These are phyloP conservation scores for Clarias batrachus DNA, from an alignment of 2,113 vertebrate genomes.

Conservation along the genomic window DNA sequence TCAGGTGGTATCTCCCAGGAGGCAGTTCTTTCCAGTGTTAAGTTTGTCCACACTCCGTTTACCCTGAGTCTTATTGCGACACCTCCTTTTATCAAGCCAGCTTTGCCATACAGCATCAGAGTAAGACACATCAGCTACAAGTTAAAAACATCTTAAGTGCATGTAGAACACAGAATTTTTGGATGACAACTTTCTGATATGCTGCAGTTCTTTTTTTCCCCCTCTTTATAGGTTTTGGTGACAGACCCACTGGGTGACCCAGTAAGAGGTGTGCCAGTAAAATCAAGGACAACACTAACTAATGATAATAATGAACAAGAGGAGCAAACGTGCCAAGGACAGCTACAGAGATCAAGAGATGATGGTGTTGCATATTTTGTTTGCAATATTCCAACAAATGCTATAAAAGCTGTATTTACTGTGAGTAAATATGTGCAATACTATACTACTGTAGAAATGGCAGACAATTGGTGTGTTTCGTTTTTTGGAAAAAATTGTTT, in stretches of 20 bases:
- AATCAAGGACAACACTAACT: constrained; percentile 55
- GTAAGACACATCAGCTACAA: constrained; percentile 61
- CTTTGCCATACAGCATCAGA: constrained; percentile 85
- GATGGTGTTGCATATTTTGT: constrained; percentile 80
- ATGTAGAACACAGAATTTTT: neutral
- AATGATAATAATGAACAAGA: constrained; percentile 33
- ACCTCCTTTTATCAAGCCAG: constrained; percentile 89
- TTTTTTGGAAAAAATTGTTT: too few relatives aligned
- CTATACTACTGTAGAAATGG: neutral
- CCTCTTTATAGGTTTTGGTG: constrained; percentile 79
- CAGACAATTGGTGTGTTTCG: neutral
- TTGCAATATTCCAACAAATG: constrained; percentile 70
- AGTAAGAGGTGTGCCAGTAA: constrained; percentile 66
- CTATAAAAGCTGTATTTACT: constrained; percentile 64
- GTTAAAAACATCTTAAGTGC: neutral
- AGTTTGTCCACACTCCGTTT: constrained; percentile 82
- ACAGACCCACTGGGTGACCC: constrained; percentile 75
- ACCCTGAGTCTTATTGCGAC: constrained; percentile 82
- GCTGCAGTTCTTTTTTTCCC: neutral
- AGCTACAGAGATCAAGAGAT: neutral
- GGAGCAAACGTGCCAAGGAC: constrained; percentile 19
- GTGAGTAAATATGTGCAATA: constrained; percentile 64
- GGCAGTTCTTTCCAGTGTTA: constrained; percentile 77
- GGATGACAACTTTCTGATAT: neutral
- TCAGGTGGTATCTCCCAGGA: constrained; percentile 87